phyloP scores from a whole-genome alignment of 2,113 vertebrate species.

The Cyphotilapia sp. region DNA sequence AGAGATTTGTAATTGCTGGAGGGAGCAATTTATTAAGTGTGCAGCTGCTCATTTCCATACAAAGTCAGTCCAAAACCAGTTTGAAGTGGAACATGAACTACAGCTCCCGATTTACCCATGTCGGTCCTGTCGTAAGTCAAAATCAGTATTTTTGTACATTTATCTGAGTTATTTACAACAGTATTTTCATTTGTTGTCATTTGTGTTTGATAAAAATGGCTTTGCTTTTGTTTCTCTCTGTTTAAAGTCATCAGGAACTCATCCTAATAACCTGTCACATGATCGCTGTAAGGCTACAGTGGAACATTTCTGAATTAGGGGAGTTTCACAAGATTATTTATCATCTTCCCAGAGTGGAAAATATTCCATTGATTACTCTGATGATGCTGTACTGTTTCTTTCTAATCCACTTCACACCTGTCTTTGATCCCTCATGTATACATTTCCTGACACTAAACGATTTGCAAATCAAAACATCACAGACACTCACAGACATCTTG shows the following conservation, averaged over 20 bases:
- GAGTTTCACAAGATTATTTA: not conserved
- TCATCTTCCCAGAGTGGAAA: not conserved
- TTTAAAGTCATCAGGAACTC: not conserved
- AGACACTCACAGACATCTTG: not conserved
- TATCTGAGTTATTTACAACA: not conserved
- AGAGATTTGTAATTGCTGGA: not conserved
- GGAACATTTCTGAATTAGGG: not conserved
- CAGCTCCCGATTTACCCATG: not conserved
- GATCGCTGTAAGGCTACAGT: not conserved
- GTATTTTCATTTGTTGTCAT: not conserved
- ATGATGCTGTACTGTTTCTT: not conserved
- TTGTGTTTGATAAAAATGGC: rapidly evolving
- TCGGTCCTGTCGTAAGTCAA: not conserved
- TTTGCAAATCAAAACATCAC: not conserved
- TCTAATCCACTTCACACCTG: not conserved
- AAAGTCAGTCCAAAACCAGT: not conserved
- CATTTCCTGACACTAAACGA: not conserved
- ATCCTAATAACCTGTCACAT: rapidly evolving
- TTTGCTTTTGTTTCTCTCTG: not conserved
- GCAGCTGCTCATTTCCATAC: not conserved
- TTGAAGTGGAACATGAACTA: not conserved
- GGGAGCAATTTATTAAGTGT: not conserved
- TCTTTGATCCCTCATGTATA: rapidly evolving
- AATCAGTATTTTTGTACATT: not conserved
- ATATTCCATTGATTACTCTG: not conserved